phyloP scores from a whole-genome alignment of 2,113 vertebrate species.

The Hippocampus zosterae region DNA sequence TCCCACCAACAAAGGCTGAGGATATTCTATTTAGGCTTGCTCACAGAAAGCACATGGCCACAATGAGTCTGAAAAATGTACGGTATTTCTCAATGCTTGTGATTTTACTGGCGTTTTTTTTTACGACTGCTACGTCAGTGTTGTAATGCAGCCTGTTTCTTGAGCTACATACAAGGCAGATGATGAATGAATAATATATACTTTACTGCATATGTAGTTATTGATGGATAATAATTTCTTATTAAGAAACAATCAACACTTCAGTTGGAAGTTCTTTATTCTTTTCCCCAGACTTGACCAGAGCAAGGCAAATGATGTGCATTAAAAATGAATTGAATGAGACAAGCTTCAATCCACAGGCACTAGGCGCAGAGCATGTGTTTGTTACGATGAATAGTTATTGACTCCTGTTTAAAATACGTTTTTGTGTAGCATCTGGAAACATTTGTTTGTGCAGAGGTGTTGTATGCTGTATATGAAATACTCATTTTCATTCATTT shows the following conservation, averaged over 20 bases:
- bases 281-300: conserved; percentile 55
- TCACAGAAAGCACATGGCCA: not conserved
- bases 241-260: conserved; percentile 1
- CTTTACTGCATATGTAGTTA: not conserved
- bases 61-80: not conserved
- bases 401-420: conserved; percentile 63
- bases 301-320: conserved; percentile 68
- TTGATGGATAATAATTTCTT: not conserved
- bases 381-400: conserved; percentile 36
- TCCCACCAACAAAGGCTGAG: conserved; percentile 13
- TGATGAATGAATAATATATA: not conserved
- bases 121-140: not conserved
- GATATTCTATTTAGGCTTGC: not conserved
- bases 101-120: not conserved
- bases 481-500: conserved; percentile 79
- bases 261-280: conserved; percentile 70
- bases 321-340: conserved; percentile 62
- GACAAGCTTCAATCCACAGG: conserved; percentile 65
- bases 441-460: conserved; percentile 28
- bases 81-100: not conserved
- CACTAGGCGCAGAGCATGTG: conserved; percentile 52
- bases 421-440: conserved; percentile 59
- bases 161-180: not conserved
- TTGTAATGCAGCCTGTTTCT: not conserved
- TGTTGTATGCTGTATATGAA: conserved; percentile 39